A percentile compares a stretch with the other conserved stretches of the same genome.
phyloP scores from a whole-genome alignment of 1,140 invertebrate genomes.

The Archivesica marissinica region DNA sequence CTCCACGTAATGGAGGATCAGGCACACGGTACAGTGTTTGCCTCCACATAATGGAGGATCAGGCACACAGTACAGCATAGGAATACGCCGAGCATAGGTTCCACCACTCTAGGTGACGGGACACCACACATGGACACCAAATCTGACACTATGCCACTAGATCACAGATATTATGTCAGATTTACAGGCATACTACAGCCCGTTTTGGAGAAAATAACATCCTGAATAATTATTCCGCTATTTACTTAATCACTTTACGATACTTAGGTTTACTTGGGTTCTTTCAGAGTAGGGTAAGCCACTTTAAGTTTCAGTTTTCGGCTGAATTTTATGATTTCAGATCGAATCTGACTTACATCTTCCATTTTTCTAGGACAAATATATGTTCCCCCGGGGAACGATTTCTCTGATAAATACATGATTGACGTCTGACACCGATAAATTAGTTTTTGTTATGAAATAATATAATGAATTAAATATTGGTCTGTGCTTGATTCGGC shows the following conservation, averaged over 20 bases:
- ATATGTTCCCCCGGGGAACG: neutral
- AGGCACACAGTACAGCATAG: no score
- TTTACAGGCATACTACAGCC: no score
- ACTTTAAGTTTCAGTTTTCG: neutral
- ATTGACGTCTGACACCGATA: neutral
- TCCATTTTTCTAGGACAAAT: neutral
- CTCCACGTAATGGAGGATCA: no score
- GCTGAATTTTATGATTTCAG: no score
- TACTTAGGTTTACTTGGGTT: neutral
- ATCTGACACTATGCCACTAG: no score
- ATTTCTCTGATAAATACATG: constrained; percentile 29
- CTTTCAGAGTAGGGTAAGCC: neutral
- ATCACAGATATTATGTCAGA: no score
- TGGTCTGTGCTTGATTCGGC: neutral
- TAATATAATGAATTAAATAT: neutral
- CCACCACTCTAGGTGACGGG: no score
- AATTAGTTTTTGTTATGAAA: neutral
- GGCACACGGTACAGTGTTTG: no score
- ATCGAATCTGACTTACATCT: constrained; percentile 26
- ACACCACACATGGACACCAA: neutral
- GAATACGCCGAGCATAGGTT: no score
- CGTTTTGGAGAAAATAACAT: neutral
- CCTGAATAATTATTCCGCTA: neutral
- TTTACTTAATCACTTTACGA: neutral
- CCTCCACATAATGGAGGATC: no score